A percentile compares a stretch with the other conserved stretches of the same genome.
These are phyloP conservation scores for Epinephelus fuscoguttatus DNA, from an alignment of 2,113 vertebrate genomes.

Conservation along the genomic window DNA sequence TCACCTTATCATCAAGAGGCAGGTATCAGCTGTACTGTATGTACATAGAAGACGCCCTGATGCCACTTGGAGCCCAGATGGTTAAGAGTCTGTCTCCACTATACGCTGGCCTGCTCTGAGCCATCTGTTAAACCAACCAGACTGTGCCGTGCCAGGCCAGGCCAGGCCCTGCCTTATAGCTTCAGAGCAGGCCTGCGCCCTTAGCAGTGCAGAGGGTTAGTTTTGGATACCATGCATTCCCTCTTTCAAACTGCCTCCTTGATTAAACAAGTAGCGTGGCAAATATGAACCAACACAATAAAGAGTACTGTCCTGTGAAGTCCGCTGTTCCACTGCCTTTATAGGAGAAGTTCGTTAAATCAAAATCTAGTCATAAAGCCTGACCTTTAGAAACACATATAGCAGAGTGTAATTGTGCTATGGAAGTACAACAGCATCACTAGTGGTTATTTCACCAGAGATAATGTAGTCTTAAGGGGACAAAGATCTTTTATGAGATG, in stretches of 20 bases:
- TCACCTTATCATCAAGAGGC: neutral
- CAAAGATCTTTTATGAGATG: slow-evolving; percentile 61
- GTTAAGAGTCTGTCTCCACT: slow-evolving; percentile 58
- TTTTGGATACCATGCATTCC: slow-evolving; percentile 46
- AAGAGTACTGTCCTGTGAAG: neutral
- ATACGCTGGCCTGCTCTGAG: slow-evolving; percentile 41
- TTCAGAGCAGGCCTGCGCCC: slow-evolving; percentile 22
- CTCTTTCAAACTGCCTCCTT: slow-evolving; percentile 21
- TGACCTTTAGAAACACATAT: slow-evolving; percentile 6
- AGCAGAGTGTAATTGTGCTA: neutral
- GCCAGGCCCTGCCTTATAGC: slow-evolving; percentile 44
- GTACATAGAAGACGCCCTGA: slow-evolving; percentile 12
- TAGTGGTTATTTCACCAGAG: slow-evolving; percentile 5
- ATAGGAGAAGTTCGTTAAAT: neutral
- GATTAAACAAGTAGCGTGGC: slow-evolving; percentile 24
- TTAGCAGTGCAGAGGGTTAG: slow-evolving; percentile 22
- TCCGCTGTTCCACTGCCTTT: neutral
- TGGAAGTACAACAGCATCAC: neutral
- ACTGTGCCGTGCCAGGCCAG: slow-evolving; percentile 13
- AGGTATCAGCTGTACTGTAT: slow-evolving; percentile 4
- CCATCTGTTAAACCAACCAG: slow-evolving; percentile 76
- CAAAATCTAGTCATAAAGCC: slow-evolving; percentile 10
- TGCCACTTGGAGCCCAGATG: slow-evolving; percentile 64
- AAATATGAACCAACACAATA: neutral
- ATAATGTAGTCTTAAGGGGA: slow-evolving; percentile 48